Base-by-base conservation (phyloP, 1,140 invertebrate species). In the Manduca sexta region DNA sequence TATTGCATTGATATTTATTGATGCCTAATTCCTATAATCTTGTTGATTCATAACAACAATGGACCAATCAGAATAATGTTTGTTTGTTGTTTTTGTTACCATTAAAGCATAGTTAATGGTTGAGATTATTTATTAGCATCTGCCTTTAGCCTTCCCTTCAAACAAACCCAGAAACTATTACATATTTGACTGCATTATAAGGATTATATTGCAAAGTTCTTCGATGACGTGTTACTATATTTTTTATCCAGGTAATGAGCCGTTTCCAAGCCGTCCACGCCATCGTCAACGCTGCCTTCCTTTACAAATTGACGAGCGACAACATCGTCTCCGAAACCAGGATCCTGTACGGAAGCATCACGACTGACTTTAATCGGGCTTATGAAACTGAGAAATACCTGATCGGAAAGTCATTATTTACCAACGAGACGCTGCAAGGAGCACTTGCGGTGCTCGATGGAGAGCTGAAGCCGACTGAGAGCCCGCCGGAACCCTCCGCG, bases 311-410 rank as follows among this genome's bases (percentile, higher is more conserved):
- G 0, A 11, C 14, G 33, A 30, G n/a, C 3, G 39, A 60, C 12
- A 45, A 49, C 7, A 38, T 43, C 1, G 56, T 68, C 2, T 11
- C 31, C 13, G 40, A 48, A 26, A 40, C 50, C 8, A 48, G 56
- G n/a, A 69, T 69, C 18, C 84, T 90, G 17, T 91, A 87, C 57
- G 91, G 93, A 3, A 92, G 91, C 15, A 91, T 95, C 33, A 87
- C 85, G 46, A 81, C 88, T 3, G 62, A 88, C 11, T 94, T 94
- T 64, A 88, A 91, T 1, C 89, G 90, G 49, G 91, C 91, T 0
- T 62, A 54, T 0, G 73, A 87, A 5, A 91, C 90, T 0, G 91
- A 92, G 73, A 60, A 74, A 10, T 90, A 77, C 67, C 56, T 93
- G 1, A 13, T 66, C 1, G 88, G 87, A 1, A 69, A 65, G 40